A percentile compares a stretch with the other conserved stretches of the same genome.
These are phyloP conservation scores for Stictonetta naevosa DNA, from an alignment of 2,113 vertebrate genomes.

Conservation along the genomic window DNA sequence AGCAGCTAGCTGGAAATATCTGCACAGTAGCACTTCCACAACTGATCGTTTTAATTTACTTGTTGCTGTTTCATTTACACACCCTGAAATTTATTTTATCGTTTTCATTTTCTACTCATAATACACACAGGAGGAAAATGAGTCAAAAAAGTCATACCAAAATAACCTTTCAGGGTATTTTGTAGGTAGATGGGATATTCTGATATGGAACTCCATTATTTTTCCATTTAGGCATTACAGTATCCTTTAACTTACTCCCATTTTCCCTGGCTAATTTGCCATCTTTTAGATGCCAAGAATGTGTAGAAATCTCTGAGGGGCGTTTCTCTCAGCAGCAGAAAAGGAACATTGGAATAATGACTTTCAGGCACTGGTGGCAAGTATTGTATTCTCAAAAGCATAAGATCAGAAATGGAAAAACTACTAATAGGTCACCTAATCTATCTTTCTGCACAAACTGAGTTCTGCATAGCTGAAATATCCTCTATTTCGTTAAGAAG, in stretches of 20 bases:
- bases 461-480: constrained; percentile 23
- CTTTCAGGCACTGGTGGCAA: constrained; percentile 63
- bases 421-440: constrained; percentile 58
- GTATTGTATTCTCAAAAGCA: constrained; percentile 63
- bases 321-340: constrained; percentile 52
- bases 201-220: constrained; percentile 53
- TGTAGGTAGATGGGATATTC: neutral
- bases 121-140: neutral
- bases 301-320: constrained; percentile 45
- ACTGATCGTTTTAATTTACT: neutral
- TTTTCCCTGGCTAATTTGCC: constrained; percentile 68
- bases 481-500: neutral
- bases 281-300: constrained; percentile 49
- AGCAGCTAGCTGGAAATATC: neutral
- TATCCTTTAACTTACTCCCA: constrained; percentile 60
- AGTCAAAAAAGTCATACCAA: neutral
- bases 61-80: neutral
- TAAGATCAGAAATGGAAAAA: constrained; percentile 58
- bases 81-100: neutral
- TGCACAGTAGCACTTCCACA: neutral
- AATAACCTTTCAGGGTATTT: constrained; percentile 35
- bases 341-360: constrained; percentile 64
- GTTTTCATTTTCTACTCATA: neutral
- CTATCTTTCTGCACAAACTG: constrained; percentile 38
- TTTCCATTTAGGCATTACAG: constrained; percentile 59